Evolutionary conservation across 2,113 vertebrate genomes (phyloP), one percentile per base, ranked within the genome.

Genomic region (Ciconia maguari): DNA sequence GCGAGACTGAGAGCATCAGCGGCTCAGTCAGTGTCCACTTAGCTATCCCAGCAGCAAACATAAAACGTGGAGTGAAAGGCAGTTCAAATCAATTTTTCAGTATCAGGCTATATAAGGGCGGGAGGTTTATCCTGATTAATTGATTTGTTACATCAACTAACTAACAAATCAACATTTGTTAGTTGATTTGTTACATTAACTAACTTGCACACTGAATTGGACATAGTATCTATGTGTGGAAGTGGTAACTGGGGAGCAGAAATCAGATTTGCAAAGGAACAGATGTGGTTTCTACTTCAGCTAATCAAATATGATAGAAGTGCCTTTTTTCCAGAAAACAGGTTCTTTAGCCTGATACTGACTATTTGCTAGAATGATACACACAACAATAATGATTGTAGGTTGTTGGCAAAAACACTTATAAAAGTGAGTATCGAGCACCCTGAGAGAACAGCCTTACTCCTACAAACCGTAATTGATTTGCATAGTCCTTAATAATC

Each of bases 11-110:
- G 54, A 65, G 91, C 89, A 81, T 87, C 91, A 27, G 83, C n/a
- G 22, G 51, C 26, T 36, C 14, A 1, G 48, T 8, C 68, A 3
- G 51, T 25, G 13, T 32, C 54, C 16, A 0, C 25, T 24, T 12
- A 12, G 78, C 54, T 26, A 0, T 44, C 57, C 65, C 22, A 10
- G 38, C 54, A 42, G 60, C 48, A 24, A 55, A 7, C 4, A 11
- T 3, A 34, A 71, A 78, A 55, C 2, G 30, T 1, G 15, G 27
- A 76, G 34, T 4, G 10, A 58, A 77, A 85, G 44, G 58, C 20
- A 12, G 32, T 22, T 84, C 36, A 32, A 46, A 38, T 7, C 21
- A 49, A 83, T 69, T 79, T 89, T 79, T 69, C 19, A 1, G 0
- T 48, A 9, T 42, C n/a, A 1, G 51, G 11, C 55, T 77, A 1